Evolutionary conservation across 2,797 vertebrate species (phyloP).

Genomic region (Notoglanidium macrostoma): DNA sequence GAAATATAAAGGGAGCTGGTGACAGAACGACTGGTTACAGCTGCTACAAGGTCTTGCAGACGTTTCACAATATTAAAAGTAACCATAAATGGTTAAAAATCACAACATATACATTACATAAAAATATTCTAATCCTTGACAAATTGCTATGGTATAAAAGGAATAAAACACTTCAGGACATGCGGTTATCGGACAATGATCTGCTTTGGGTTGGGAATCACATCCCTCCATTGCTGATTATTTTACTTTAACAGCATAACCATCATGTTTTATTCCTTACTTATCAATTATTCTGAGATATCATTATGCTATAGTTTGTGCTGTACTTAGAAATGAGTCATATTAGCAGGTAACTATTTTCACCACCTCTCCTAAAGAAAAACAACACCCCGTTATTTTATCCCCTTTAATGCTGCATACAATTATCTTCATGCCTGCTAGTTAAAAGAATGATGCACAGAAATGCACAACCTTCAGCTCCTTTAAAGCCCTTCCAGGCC

Average conservation of each 20-base stretch:
- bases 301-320: neutral
- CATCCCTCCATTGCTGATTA: neutral
- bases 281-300: neutral
- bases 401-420: constrained; percentile 4
- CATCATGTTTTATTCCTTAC: neutral
- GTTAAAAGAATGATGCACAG: constrained; percentile 25
- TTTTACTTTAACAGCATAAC: neutral
- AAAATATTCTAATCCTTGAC: neutral
- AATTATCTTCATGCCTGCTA: constrained; percentile 8
- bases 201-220: neutral
- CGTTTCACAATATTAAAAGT: neutral
- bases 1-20: neutral
- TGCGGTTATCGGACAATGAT: neutral
- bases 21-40: neutral
- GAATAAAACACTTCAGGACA: neutral
- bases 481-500: constrained; percentile 31
- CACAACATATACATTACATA: neutral
- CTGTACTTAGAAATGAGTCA: constrained; percentile 5
- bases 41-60: neutral
- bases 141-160: neutral
- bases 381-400: constrained; percentile 7
- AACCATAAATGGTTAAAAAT: neutral
- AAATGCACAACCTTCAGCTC: constrained; percentile 4
- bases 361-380: neutral
- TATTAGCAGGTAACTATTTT: constrained; percentile 17